phyloP scores from a whole-genome alignment of 2,113 vertebrate genomes.

The Mesoclemmys tuberculata region DNA sequence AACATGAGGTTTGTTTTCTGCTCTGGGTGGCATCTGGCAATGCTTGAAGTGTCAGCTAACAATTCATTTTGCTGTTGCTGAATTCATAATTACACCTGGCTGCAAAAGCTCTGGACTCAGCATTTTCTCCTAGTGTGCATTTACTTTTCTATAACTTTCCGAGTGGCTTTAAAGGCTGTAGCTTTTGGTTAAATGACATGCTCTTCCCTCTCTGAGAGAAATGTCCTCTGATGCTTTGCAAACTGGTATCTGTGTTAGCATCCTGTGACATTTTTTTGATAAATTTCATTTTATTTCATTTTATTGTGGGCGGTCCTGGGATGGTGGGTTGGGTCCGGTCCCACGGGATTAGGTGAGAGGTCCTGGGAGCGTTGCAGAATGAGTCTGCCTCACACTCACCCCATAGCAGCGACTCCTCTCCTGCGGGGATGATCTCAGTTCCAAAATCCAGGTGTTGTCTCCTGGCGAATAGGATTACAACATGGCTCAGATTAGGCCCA shows the following conservation, averaged over 20 bases:
- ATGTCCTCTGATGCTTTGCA: not conserved
- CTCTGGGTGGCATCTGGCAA: not conserved
- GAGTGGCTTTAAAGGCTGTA: not conserved
- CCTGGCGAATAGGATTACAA: not conserved
- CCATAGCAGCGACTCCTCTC: no score
- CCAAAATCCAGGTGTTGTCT: not conserved
- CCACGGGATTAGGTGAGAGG: not conserved
- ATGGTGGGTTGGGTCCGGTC: not conserved
- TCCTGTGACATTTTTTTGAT: not conserved
- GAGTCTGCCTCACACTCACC: not conserved
- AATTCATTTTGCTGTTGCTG: not conserved
- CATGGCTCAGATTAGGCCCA: not conserved
- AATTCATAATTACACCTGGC: not conserved
- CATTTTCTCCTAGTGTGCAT: conserved; percentile 6
- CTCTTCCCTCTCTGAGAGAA: not conserved
- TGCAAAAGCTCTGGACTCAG: not conserved
- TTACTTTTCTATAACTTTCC: not conserved
- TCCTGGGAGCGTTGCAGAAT: not conserved
- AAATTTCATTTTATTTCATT: not conserved
- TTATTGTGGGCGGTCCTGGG: not conserved
- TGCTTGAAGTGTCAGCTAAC: conserved; percentile 21
- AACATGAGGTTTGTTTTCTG: conserved; percentile 52
- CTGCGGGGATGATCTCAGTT: not conserved
- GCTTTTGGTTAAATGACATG: not conserved
- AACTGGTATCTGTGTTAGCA: not conserved